phyloP scores from a whole-genome alignment of 2,888 invertebrate genomes.

The Andrena hattorfiana region DNA sequence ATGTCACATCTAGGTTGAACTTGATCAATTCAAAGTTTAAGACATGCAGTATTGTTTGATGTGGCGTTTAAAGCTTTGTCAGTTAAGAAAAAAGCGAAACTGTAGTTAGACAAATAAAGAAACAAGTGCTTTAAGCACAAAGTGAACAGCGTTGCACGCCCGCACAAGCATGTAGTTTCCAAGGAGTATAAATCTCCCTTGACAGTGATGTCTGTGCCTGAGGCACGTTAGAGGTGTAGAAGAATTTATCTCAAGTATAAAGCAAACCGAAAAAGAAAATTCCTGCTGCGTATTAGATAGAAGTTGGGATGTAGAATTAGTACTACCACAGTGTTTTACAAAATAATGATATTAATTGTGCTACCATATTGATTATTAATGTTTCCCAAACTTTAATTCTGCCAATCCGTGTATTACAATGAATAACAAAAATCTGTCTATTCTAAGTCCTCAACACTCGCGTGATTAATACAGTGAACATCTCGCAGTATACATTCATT shows the following conservation, averaged over 20 bases:
- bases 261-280: constrained; percentile 46
- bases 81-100: constrained; percentile 6
- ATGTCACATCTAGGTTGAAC: not conserved
- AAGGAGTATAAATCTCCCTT: constrained; percentile 78
- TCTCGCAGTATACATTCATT: not conserved
- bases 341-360: not conserved
- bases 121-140: constrained; percentile 57
- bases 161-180: constrained; percentile 57
- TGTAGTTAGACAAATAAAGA: constrained; percentile 43
- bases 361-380: not conserved
- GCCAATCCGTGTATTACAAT: not conserved
- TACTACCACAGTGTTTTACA: not conserved
- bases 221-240: constrained; percentile 60
- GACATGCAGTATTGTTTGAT: not conserved
- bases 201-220: constrained; percentile 79
- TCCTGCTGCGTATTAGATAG: constrained; percentile 66
- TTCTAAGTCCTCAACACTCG: not conserved
- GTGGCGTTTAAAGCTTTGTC: not conserved
- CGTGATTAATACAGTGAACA: not conserved
- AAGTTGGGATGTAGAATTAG: constrained; percentile 64
- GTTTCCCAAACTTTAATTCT: not conserved
- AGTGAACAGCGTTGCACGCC: constrained; percentile 54
- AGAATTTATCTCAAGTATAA: constrained; percentile 62
- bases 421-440: not conserved
- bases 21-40: not conserved